Evolutionary conservation across 2,797 vertebrate genomes (phyloP), one percentile per base, ranked within the genome.

Genomic region (Gymnoscopelus braueri): DNA sequence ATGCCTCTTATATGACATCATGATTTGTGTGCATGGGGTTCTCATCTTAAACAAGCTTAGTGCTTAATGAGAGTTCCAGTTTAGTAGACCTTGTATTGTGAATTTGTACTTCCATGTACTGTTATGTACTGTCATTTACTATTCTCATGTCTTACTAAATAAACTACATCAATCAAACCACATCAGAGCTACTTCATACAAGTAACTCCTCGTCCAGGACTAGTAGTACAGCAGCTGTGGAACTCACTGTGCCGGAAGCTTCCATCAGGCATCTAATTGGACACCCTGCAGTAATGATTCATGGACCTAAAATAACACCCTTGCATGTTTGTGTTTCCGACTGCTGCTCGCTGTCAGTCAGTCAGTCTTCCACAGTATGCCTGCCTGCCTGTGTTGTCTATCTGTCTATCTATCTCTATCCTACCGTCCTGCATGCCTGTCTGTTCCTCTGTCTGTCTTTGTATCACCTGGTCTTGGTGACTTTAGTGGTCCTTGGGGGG

Each of bases 231-330:
- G 82, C 89, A 91, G 87, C 89, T 88, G 88, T 81, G 66, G 71
- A 87, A 84, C 77, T 70, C 74, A 64, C 77, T 71, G 71, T 56
- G 75, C 79, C 83, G 65, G 67, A 85, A 84, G 84, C 88, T 90
- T 92, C 92, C 81, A 91, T 89, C 74, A 74, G 77, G 79, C 67
- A 84, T 89, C 79, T 60, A 72, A 84, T 74, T 48, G 63, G 75
- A 84, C 57, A 52, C 76, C 87, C 72, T 63, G 75, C 77, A 73
- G 83, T 81, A 71, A 47, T 91, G 87, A 91, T 86, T 90, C 88
- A 89, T 66, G 48, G 32, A 79, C 79, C 89, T 68, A 89, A 90
- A 94, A 93, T 93, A 92, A 91, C 87, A 77, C 57, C 26, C 35
- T 1, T 62, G 77, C 64, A 72, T 86, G 86, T 84, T 85, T 91